Conservation (phyloP, 2,888 invertebrate species). For the Mechanitis messenoides region DNA sequence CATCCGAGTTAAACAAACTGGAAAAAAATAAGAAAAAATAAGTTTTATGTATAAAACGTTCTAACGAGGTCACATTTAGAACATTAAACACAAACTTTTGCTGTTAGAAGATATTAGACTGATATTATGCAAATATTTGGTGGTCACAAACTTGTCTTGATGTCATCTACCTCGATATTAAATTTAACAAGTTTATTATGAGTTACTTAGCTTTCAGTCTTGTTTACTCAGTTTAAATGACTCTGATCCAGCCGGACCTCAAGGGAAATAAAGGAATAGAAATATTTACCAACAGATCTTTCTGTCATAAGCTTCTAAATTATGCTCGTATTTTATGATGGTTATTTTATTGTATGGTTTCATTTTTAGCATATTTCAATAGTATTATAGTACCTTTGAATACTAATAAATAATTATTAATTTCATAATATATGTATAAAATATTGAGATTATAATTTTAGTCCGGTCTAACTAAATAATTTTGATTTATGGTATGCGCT, state of each 20-base stretch:
- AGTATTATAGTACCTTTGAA: too few relatives aligned
- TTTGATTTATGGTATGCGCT: too few relatives aligned
- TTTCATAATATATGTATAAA: too few relatives aligned
- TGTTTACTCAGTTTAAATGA: slow-evolving; percentile 52
- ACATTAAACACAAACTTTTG: too few relatives aligned
- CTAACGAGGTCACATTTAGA: too few relatives aligned
- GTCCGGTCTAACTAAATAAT: too few relatives aligned
- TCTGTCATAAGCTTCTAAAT: slow-evolving; percentile 35
- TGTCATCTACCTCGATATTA: slow-evolving; percentile 42
- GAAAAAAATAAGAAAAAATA: too few relatives aligned
- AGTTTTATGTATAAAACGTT: too few relatives aligned
- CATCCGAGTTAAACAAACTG: too few relatives aligned
- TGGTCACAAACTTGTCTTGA: slow-evolving; percentile 15
- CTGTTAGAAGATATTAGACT: too few relatives aligned
- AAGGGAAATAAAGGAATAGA: slow-evolving; percentile 56
- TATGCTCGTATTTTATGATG: slow-evolving; percentile 16
- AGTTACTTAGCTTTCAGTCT: slow-evolving; percentile 49
- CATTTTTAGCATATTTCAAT: slow-evolving; percentile 2
- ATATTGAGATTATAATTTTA: too few relatives aligned
- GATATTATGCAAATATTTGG: background rate
- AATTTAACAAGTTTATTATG: slow-evolving; percentile 54
- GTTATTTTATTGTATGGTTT: slow-evolving; percentile 10
- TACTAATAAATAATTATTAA: too few relatives aligned
- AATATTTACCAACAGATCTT: slow-evolving; percentile 47
- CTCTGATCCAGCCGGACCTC: slow-evolving; percentile 47